Conservation (phyloP, 2,113 vertebrate species). For the Piaya cayana region DNA sequence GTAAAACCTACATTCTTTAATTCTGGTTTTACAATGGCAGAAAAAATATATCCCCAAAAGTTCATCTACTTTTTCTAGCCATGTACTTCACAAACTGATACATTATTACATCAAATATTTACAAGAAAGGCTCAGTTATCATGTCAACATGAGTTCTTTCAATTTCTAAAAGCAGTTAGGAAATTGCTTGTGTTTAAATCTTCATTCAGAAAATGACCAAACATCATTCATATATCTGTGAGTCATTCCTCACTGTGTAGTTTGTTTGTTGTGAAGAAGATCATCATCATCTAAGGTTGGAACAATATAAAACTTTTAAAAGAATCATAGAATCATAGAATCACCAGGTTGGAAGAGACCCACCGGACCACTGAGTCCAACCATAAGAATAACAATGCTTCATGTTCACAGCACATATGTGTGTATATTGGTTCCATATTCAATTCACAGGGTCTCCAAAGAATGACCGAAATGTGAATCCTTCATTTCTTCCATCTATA, state of each 20-base stretch:
- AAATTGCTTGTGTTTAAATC: neutral
- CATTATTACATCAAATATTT: neutral
- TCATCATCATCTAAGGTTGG: neutral
- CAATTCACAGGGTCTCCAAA: neutral
- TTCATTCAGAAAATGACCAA: neutral
- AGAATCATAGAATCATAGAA: too few species aligned
- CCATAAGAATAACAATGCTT: fast-evolving
- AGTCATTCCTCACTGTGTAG: neutral
- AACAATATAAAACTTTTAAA: neutral
- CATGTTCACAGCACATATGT: neutral
- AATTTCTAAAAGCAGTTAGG: neutral
- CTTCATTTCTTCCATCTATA: neutral
- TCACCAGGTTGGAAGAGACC: too few species aligned
- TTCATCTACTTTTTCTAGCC: neutral
- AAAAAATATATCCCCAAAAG: neutral
- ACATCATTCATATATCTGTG: neutral
- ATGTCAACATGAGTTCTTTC: neutral
- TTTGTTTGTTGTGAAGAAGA: neutral
- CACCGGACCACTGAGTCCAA: too few species aligned
- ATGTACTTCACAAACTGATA: neutral
- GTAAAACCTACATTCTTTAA: neutral
- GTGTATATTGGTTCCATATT: neutral
- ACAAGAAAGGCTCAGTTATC: neutral
- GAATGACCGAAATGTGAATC: neutral
- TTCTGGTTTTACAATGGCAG: neutral